These are phyloP conservation scores for Python bivittatus DNA, from an alignment of 2,113 vertebrate genomes.

Conservation along the genomic window DNA sequence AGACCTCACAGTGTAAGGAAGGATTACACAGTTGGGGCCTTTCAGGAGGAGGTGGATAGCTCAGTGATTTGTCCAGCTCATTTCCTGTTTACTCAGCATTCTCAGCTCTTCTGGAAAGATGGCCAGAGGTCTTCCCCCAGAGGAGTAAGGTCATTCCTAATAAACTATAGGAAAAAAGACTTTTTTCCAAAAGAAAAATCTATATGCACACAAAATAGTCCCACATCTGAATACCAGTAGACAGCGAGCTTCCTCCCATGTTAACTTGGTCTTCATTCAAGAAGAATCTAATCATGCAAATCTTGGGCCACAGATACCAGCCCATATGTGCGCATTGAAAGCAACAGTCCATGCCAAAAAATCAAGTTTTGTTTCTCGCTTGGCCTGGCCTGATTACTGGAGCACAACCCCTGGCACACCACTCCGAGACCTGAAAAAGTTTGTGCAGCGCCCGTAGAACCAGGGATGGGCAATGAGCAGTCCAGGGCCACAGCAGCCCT, in stretches of 20 bases:
- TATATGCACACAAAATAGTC: background rate
- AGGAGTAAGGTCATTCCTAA: background rate
- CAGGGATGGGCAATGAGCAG: background rate
- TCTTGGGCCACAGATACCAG: background rate
- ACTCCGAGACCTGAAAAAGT: background rate
- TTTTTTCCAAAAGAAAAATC: background rate
- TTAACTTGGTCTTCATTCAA: background rate
- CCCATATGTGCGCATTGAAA: background rate
- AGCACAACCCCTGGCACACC: background rate
- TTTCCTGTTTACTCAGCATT: conserved; percentile 1
- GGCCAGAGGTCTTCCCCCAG: background rate
- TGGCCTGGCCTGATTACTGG: background rate
- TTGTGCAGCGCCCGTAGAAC: background rate
- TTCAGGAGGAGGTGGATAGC: background rate
- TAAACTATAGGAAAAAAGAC: background rate
- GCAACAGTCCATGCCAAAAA: background rate
- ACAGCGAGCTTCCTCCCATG: background rate
- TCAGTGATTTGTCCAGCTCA: background rate
- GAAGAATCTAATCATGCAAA: background rate
- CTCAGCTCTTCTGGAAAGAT: background rate
- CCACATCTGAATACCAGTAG: background rate
- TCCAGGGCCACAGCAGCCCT: background rate
- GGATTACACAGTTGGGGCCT: background rate
- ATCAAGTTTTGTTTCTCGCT: background rate
- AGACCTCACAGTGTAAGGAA: background rate